A percentile compares a stretch with the other conserved stretches of the same genome.
phyloP scores from a whole-genome alignment of 1,140 invertebrate genomes.

The Drosophila murphyi region DNA sequence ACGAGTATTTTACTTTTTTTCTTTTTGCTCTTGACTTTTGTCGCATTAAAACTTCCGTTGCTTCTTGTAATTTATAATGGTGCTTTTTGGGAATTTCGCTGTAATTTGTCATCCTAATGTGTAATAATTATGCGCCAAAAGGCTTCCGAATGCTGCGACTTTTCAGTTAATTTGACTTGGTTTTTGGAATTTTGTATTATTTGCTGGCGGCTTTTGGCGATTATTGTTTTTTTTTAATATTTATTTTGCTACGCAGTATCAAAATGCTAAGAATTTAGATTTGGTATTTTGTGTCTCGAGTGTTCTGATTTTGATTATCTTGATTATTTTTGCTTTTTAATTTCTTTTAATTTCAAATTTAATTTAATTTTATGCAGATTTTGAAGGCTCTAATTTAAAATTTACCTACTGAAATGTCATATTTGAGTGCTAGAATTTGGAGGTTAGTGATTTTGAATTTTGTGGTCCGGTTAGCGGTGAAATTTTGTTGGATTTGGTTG shows the following conservation, averaged over 20 bases:
- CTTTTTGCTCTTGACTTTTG: conserved; percentile 77
- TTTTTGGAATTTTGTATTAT: conserved; percentile 25
- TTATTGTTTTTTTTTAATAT: conserved; percentile 15
- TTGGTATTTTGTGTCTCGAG: conserved; percentile 5
- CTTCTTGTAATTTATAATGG: conserved; percentile 80
- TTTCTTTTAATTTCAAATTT: conserved; percentile 19
- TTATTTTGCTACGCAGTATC: not conserved
- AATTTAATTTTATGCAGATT: conserved; percentile 21
- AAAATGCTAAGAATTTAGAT: conserved; percentile 34
- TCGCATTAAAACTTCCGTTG: conserved; percentile 80
- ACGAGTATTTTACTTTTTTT: conserved; percentile 23
- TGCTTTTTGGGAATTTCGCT: conserved; percentile 68
- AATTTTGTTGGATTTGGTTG: conserved; percentile 63
- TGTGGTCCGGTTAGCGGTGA: conserved; percentile 39
- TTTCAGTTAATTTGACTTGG: conserved; percentile 36
- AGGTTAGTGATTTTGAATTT: conserved; percentile 55
- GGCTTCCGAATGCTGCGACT: conserved; percentile 50
- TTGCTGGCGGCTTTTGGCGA: conserved; percentile 1
- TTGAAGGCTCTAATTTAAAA: conserved; percentile 25
- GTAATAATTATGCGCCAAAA: conserved; percentile 72
- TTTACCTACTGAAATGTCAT: conserved; percentile 22
- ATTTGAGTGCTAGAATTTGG: conserved; percentile 7
- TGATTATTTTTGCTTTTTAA: not conserved
- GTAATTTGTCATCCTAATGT: conserved; percentile 80
- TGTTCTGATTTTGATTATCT: conserved; percentile 1